These are phyloP conservation scores for Picus viridis DNA, from an alignment of 2,797 vertebrate species.

Conservation along the genomic window DNA sequence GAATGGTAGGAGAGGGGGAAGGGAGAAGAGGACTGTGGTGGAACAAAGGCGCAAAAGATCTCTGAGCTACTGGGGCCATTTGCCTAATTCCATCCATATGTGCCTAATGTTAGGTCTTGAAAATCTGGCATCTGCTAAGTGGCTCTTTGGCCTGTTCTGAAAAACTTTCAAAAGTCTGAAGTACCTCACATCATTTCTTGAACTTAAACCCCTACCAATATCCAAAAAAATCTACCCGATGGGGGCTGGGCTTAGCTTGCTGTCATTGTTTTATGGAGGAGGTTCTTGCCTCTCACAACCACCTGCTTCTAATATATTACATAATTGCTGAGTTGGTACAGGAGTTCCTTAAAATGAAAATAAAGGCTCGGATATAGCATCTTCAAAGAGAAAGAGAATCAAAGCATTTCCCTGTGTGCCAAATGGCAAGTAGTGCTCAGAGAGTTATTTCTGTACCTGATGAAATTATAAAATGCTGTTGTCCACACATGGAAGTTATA, in stretches of 20 bases:
- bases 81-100: not conserved
- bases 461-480: not conserved
- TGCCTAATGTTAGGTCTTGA: fast-evolving
- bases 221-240: not conserved
- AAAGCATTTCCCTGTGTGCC: not conserved
- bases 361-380: not conserved
- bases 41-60: not conserved
- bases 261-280: not conserved
- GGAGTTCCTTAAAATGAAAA: conserved; percentile 12
- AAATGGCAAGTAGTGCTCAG: not conserved
- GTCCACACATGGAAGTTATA: not conserved
- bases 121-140: not conserved
- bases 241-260: not conserved
- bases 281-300: not conserved
- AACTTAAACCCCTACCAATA: not conserved
- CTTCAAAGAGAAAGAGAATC: not conserved
- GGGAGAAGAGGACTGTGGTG: not conserved
- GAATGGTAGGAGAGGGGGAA: no score
- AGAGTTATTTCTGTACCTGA: not conserved
- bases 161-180: not conserved
- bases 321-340: not conserved
- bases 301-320: conserved; percentile 23
- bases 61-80: not conserved
- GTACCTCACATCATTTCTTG: not conserved
- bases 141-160: not conserved